Conservation (phyloP, 2,797 vertebrate genomes). For the Limnodromus scolopaceus region DNA sequence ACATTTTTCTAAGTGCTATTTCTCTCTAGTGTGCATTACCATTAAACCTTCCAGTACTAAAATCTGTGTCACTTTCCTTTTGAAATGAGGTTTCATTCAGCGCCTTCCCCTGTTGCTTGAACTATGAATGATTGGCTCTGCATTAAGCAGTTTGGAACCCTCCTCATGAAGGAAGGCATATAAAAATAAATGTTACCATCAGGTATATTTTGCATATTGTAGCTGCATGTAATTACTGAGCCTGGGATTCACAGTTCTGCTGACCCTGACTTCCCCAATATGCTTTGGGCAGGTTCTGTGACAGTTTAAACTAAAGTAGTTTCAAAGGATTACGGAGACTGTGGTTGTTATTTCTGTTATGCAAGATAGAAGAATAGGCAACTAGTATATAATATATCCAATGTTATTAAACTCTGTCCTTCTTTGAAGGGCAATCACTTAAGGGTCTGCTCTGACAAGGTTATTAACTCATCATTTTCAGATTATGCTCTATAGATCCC, state of each 20-base stretch:
- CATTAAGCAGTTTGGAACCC: background rate
- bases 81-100: conserved; percentile 19
- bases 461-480: conserved; percentile 46
- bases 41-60: conserved; percentile 38
- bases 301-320: background rate
- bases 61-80: conserved; percentile 10
- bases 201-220: background rate
- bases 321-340: background rate
- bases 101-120: background rate
- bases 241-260: background rate
- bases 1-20: conserved; percentile 6
- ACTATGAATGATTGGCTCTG: conserved; percentile 24
- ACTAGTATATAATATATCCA: background rate
- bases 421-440: background rate
- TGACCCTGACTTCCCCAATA: background rate
- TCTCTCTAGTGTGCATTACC: conserved; percentile 40
- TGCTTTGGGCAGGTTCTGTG: background rate
- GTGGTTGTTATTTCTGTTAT: background rate
- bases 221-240: background rate
- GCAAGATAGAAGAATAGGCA: background rate
- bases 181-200: conserved; percentile 33
- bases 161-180: background rate
- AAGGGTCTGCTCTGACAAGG: background rate
- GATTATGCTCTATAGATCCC: conserved; percentile 16
- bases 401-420: background rate